phyloP scores from a whole-genome alignment of 2,888 invertebrate species.

The Ochropacha duplaris region DNA sequence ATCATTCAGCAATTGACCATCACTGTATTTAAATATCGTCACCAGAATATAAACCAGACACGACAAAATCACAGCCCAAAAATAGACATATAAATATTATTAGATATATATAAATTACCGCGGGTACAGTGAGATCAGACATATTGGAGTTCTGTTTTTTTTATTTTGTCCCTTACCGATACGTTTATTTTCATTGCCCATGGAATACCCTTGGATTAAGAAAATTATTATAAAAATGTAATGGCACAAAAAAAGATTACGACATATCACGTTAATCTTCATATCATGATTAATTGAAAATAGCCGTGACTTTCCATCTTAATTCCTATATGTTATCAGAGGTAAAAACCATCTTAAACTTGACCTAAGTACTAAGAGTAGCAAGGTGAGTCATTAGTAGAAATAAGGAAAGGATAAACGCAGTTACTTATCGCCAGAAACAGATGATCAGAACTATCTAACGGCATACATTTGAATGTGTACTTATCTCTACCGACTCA shows the following conservation, averaged over 20 bases:
- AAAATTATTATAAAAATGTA: conserved; percentile 9
- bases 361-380: too few relatives aligned
- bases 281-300: neutral
- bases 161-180: conserved; percentile 19
- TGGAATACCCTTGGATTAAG: neutral
- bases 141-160: conserved; percentile 50
- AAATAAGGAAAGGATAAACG: neutral
- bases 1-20: conserved; percentile 17
- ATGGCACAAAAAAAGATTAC: conserved; percentile 12
- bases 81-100: conserved; percentile 41
- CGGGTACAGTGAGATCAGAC: conserved; percentile 59
- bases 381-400: neutral
- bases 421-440: neutral
- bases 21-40: conserved; percentile 17
- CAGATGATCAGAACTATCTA: neutral
- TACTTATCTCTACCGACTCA: neutral
- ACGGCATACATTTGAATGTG: neutral
- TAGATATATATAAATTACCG: conserved; percentile 29
- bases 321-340: too few relatives aligned
- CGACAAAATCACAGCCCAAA: conserved; percentile 63
- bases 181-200: neutral
- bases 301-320: neutral
- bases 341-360: too few relatives aligned
- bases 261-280: neutral
- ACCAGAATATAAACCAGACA: conserved; percentile 36